Evolutionary conservation across 2,888 invertebrate genomes (phyloP).

Genomic region (Amiota minor): DNA sequence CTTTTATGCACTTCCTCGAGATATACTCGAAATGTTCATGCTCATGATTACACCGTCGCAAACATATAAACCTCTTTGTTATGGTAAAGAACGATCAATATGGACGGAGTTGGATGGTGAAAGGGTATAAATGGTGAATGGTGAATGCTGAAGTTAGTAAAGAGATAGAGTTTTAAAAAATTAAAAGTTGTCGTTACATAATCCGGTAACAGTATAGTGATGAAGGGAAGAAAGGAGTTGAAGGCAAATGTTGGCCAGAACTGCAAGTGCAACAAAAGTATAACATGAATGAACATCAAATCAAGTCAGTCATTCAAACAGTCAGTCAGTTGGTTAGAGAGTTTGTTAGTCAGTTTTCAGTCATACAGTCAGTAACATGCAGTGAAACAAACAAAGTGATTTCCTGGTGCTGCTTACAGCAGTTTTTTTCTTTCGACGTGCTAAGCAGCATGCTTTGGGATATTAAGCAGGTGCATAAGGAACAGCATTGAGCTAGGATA

Average conservation of each 20-base stretch:
- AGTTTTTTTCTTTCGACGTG: neutral
- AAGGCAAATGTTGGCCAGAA: constrained; percentile 1
- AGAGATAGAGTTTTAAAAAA: constrained; percentile 10
- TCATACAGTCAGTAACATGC: no score
- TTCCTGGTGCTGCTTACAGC: neutral
- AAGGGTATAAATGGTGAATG: no score
- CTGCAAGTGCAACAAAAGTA: neutral
- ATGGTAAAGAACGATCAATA: neutral
- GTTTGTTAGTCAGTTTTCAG: no score
- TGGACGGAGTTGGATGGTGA: no score
- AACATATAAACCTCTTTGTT: neutral
- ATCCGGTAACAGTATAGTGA: neutral
- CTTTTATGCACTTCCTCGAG: constrained; percentile 16
- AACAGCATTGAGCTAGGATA: neutral
- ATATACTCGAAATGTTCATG: constrained; percentile 2
- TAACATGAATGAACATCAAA: neutral
- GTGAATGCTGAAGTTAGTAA: no score
- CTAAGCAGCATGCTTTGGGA: constrained; percentile 17
- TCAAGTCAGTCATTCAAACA: no score
- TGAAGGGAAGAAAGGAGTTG: neutral
- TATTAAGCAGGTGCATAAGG: neutral
- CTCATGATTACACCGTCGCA: neutral
- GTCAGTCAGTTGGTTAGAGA: no score
- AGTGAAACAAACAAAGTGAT: constrained; percentile 1
- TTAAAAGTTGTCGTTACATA: constrained; percentile 21